Evolutionary conservation across 2,888 invertebrate genomes (phyloP).

Genomic region (Smittia aterrima): DNA sequence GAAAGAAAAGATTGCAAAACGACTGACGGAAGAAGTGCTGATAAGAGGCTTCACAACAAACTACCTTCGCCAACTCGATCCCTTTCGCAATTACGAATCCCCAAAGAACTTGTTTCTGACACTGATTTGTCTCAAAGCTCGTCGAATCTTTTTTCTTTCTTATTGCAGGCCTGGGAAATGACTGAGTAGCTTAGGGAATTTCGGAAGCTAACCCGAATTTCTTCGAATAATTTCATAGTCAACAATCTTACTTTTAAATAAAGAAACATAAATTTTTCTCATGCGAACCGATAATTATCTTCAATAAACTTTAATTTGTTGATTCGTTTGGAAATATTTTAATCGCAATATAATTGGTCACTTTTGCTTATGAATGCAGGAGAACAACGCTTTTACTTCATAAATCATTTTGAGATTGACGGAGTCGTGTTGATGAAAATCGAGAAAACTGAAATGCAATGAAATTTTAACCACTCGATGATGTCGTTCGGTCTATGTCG

Average conservation of each 20-base stretch:
- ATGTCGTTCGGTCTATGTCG: no score
- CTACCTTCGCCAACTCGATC: not conserved
- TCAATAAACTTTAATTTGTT: conserved; percentile 24
- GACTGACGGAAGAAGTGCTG: conserved; percentile 16
- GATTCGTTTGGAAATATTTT: conserved; percentile 27
- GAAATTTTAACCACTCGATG: no score
- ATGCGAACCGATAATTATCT: conserved; percentile 37
- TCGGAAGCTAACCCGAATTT: not conserved
- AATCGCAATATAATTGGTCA: conserved; percentile 33
- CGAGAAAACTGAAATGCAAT: no score
- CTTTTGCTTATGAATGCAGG: not conserved
- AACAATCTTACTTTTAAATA: not conserved
- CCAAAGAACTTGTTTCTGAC: not conserved
- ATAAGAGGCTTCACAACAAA: not conserved
- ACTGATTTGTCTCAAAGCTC: not conserved
- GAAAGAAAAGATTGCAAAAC: not conserved
- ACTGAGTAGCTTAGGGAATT: not conserved
- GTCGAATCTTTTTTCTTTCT: not conserved
- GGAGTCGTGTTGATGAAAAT: no score
- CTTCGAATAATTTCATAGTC: no score
- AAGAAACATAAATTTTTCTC: conserved; percentile 4
- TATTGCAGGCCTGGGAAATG: not conserved
- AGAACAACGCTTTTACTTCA: not conserved
- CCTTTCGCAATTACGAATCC: conserved; percentile 36
- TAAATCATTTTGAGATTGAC: no score